Percentiles rank a stretch among this genome's conserved stretches.
Conservation (phyloP, 2,113 vertebrate genomes). For the Capreolus pygargus region DNA sequence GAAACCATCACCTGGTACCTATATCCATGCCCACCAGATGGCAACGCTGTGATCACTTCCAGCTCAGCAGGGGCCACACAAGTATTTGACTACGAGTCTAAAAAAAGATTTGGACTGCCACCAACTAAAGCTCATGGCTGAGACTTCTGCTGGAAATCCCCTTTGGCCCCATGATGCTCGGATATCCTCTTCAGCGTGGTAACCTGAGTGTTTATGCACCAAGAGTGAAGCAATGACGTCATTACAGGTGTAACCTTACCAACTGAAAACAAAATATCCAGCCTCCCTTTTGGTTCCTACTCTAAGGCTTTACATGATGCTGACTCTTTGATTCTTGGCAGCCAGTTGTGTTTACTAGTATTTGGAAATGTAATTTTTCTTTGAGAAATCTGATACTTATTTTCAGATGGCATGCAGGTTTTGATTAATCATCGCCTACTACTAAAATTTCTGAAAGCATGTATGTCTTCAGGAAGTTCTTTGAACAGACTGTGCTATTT, state of each 20-base stretch:
- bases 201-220: neutral
- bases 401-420: constrained; percentile 67
- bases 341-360: neutral
- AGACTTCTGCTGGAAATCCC: constrained; percentile 49
- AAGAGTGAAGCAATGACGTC: neutral
- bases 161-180: neutral
- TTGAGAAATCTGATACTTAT: constrained; percentile 70
- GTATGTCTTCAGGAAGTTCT: constrained; percentile 76
- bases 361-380: constrained; percentile 52
- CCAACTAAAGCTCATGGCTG: neutral
- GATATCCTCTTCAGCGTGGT: neutral
- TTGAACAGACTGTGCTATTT: constrained; percentile 64
- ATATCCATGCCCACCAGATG: neutral
- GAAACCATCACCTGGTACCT: neutral
- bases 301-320: constrained; percentile 6
- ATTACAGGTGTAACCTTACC: constrained; percentile 17
- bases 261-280: neutral
- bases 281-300: neutral
- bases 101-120: constrained; percentile 53
- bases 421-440: constrained; percentile 74
- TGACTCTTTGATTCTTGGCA: constrained; percentile 26
- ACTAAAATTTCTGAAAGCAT: constrained; percentile 76
- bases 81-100: neutral
- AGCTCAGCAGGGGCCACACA: neutral
- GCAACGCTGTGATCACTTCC: constrained; percentile 4